Evolutionary conservation across 2,113 vertebrate genomes (phyloP).

Genomic region (Colinus virginianus): DNA sequence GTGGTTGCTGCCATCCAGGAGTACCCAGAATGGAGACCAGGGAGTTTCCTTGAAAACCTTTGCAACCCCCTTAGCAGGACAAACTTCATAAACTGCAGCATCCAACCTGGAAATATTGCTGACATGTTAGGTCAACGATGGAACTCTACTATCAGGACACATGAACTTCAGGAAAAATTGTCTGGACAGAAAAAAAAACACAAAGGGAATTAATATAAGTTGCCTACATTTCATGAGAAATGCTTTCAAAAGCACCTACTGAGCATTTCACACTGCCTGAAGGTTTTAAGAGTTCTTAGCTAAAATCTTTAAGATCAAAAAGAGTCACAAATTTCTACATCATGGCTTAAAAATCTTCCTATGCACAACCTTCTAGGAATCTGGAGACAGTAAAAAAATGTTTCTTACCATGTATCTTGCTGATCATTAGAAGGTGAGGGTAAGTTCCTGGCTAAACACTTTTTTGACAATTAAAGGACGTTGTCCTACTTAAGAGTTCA

Average conservation of each 20-base stretch:
- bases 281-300: not conserved
- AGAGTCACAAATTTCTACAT: not conserved
- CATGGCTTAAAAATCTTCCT: not conserved
- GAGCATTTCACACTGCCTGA: not conserved
- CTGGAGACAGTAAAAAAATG: not conserved
- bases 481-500: conserved; percentile 38
- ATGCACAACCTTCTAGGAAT: conserved; percentile 15
- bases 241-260: not conserved
- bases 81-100: not conserved
- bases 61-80: not conserved
- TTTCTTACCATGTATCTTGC: not conserved
- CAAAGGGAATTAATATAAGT: not conserved
- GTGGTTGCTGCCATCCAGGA: not conserved
- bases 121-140: not conserved
- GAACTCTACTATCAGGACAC: not conserved
- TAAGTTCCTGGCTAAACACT: not conserved
- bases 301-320: not conserved
- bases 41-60: not conserved
- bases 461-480: not conserved
- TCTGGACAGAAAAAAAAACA: not conserved
- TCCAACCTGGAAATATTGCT: not conserved
- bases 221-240: not conserved
- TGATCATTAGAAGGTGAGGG: not conserved
- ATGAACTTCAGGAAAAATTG: not conserved
- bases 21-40: not conserved